phyloP scores from a whole-genome alignment of 2,888 invertebrate genomes.

The Petrolisthes manimaculis region DNA sequence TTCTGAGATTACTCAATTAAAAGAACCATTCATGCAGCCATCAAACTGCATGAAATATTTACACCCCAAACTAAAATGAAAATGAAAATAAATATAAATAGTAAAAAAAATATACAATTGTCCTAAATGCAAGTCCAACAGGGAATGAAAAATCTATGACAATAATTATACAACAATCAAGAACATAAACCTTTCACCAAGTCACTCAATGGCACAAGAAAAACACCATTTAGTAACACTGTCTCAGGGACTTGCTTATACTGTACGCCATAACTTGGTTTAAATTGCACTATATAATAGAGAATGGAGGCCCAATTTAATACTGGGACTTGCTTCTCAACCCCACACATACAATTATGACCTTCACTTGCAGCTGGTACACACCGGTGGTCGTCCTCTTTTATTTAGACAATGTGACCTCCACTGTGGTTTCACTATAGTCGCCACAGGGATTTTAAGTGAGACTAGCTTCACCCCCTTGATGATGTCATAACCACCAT shows the following conservation, averaged over 20 bases:
- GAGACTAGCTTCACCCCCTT: too few relatives aligned
- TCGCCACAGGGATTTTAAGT: too few relatives aligned
- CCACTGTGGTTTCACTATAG: too few relatives aligned
- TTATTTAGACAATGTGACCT: too few relatives aligned
- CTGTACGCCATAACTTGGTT: constrained; percentile 24
- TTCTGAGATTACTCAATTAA: constrained; percentile 56
- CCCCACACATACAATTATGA: not conserved
- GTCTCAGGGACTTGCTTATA: constrained; percentile 30
- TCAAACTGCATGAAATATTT: constrained; percentile 35
- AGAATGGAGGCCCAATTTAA: constrained; percentile 17
- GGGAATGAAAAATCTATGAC: constrained; percentile 40
- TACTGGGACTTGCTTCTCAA: not conserved
- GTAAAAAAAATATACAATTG: constrained; percentile 50
- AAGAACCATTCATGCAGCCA: constrained; percentile 24
- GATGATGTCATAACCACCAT: too few relatives aligned
- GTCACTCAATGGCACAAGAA: constrained; percentile 59
- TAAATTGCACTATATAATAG: constrained; percentile 46
- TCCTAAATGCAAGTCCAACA: constrained; percentile 52
- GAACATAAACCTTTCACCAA: constrained; percentile 45
- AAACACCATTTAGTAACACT: constrained; percentile 26
- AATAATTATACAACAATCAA: constrained; percentile 49
- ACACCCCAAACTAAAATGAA: constrained; percentile 43
- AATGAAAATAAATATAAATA: constrained; percentile 51
- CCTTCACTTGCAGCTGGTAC: too few relatives aligned
- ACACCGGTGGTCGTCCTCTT: too few relatives aligned